A percentile compares a stretch with the other conserved stretches of the same genome.
phyloP scores from a whole-genome alignment of 2,797 vertebrate genomes.

The Acrossocheilus fasciatus region DNA sequence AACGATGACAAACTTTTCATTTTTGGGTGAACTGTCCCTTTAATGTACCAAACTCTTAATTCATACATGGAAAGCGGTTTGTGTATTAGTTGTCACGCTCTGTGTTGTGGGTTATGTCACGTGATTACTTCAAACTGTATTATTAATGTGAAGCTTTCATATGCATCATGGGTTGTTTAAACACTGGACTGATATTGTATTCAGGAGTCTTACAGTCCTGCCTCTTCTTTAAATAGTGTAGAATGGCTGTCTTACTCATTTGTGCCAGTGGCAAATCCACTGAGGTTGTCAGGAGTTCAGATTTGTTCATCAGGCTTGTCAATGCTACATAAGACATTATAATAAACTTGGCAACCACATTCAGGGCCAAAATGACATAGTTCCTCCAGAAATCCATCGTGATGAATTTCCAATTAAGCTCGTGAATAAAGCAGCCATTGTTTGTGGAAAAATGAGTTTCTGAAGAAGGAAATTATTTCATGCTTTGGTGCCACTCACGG shows the following conservation, averaged over 20 bases:
- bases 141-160: not conserved
- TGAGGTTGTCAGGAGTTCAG: conserved; percentile 42
- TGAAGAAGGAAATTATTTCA: conserved; percentile 59
- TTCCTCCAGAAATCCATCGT: conserved; percentile 52
- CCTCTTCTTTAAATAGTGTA: not conserved
- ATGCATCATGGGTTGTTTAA: not conserved
- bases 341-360: conserved; percentile 40
- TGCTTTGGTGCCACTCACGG: conserved; percentile 51
- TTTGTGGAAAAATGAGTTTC: conserved; percentile 67
- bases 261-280: not conserved
- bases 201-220: not conserved
- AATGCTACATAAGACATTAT: conserved; percentile 55
- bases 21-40: not conserved
- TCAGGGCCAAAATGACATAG: conserved; percentile 45
- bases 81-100: not conserved
- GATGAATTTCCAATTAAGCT: conserved; percentile 64
- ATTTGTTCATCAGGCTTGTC: conserved; percentile 22
- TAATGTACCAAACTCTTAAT: not conserved
- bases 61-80: not conserved
- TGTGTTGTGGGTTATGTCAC: not conserved
- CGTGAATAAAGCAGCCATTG: conserved; percentile 64
- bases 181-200: not conserved
- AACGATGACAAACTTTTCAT: no score
- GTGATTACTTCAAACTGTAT: not conserved
- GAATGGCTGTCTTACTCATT: conserved; percentile 10